A percentile compares a stretch with the other conserved stretches of the same genome.
These are phyloP conservation scores for Megalopta genalis DNA, from an alignment of 1,140 invertebrate genomes.

Conservation along the genomic window DNA sequence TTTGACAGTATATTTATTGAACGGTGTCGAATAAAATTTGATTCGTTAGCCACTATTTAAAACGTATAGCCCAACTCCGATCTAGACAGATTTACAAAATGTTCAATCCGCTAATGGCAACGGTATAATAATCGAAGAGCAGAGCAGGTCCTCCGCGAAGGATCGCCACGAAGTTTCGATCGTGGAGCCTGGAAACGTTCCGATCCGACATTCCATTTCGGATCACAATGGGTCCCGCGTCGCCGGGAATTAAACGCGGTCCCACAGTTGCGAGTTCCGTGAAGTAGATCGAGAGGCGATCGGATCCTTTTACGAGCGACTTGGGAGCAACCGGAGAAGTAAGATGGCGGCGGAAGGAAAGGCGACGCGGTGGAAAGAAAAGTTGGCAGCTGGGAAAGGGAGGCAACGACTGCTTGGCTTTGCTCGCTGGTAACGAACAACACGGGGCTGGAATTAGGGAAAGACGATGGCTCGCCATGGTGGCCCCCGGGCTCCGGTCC, in stretches of 20 bases:
- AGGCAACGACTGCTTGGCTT: not conserved
- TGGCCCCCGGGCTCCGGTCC: too few relatives aligned
- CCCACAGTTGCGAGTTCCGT: not conserved
- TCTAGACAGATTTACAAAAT: too few relatives aligned
- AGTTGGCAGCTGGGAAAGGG: not conserved
- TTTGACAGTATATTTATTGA: too few relatives aligned
- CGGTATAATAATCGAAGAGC: too few relatives aligned
- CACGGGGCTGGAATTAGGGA: not conserved
- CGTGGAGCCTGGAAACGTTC: not conserved
- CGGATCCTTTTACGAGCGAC: constrained; percentile 3
- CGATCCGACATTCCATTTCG: not conserved
- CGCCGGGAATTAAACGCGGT: not conserved
- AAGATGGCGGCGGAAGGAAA: too few relatives aligned
- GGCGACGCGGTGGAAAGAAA: not conserved
- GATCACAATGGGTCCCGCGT: not conserved
- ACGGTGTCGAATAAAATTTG: too few relatives aligned
- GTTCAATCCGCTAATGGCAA: too few relatives aligned
- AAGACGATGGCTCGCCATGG: not conserved
- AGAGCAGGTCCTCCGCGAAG: not conserved
- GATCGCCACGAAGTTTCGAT: not conserved
- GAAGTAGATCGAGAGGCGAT: constrained; percentile 4
- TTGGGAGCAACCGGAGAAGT: not conserved
- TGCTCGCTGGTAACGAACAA: not conserved
- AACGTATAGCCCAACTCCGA: too few relatives aligned
- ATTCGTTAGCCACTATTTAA: too few relatives aligned